Evolutionary conservation across 2,888 invertebrate species (phyloP), one percentile per base, ranked within the genome.

Genomic region (Microctonus hyperodae): DNA sequence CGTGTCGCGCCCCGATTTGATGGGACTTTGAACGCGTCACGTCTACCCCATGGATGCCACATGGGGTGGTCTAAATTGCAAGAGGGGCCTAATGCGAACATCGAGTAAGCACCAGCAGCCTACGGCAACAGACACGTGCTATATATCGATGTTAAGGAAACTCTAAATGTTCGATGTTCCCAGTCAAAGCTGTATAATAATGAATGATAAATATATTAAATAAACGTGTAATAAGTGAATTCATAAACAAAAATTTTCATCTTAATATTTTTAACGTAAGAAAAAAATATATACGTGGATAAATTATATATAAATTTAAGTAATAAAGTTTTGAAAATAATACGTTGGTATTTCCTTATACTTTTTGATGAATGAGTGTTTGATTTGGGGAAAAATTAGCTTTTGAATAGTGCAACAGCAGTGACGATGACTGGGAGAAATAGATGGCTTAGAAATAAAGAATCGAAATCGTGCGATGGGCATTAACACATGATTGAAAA

Each of bases 21-120:
- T 73, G 76, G 73, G 72, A 72, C 72, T 73, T 75, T 72, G 70
- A 76, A 70, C 74, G 70, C 62, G 64, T 58, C 62, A 62, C 70
- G 70, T 73, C 73, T 72, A 70, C 68, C 72, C 72, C 59, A 59
- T 53, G 33, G 23, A 58, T 31, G 48, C 35, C 13, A 37, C 44
- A 63, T 48, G 50, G 44, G 37, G 61, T 22, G 44, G 53, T 28
- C 67, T 66, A 72, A 75, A 78, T 77, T 75, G 72, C 73, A n/a
- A 25, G 69, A 69, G 59, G 71, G 71, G 73, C 72, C 66, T 69
- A 73, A 75, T 70, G 72, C 72, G 72, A 69, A 65, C 69, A 23
- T 61, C 71, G 70, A 72, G 69, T 67, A 65, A 61, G 57, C 60
- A 37, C 56, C 56, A 59, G 50, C 66, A 31, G 72, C 73, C 74